A percentile compares a stretch with the other conserved stretches of the same genome.
These are phyloP conservation scores for Luffia ferchaultella DNA, from an alignment of 2,888 invertebrate species.

Conservation along the genomic window DNA sequence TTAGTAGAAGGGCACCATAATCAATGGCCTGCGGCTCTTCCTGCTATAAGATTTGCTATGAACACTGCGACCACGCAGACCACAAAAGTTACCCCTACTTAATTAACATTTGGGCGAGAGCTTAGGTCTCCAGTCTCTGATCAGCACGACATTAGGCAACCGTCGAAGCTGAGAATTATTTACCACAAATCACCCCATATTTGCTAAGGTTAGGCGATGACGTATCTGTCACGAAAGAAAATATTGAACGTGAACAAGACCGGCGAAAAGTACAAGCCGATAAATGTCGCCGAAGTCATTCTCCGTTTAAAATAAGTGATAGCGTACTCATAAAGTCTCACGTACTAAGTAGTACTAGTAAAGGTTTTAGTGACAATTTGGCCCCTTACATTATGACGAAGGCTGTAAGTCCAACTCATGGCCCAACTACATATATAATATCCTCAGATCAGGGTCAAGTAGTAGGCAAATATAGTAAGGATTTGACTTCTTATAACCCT, in stretches of 20 bases:
- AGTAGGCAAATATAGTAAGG: too few relatives aligned
- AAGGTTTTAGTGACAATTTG: background rate
- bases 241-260: background rate
- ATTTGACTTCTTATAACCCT: too few relatives aligned
- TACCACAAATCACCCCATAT: conserved; percentile 14
- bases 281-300: background rate
- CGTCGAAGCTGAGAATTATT: background rate
- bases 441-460: too few relatives aligned
- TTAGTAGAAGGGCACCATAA: background rate
- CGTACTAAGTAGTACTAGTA: background rate
- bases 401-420: too few relatives aligned
- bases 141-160: background rate
- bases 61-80: background rate
- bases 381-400: too few relatives aligned
- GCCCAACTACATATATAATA: too few relatives aligned
- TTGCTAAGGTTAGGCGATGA: background rate
- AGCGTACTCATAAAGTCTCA: too few relatives aligned
- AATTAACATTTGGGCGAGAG: conserved; percentile 1
- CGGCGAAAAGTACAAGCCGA: background rate
- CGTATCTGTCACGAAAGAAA: background rate
- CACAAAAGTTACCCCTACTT: background rate
- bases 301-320: background rate
- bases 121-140: background rate
- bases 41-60: background rate
- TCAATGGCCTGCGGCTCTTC: background rate